These are phyloP conservation scores for Liopterus haemorrhoidalis DNA, from an alignment of 2,888 invertebrate genomes.

Conservation along the genomic window DNA sequence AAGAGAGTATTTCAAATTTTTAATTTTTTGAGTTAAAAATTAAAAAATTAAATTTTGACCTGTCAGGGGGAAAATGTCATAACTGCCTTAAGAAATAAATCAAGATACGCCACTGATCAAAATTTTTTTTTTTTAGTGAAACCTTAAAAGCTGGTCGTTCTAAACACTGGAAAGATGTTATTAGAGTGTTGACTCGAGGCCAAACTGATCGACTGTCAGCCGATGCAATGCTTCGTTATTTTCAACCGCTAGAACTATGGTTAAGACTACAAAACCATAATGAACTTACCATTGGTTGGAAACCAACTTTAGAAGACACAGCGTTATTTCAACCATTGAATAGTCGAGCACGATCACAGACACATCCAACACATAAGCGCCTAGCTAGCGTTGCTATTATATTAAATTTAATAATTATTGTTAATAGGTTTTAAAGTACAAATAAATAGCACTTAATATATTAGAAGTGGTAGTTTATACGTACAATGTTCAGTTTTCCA, in stretches of 20 bases:
- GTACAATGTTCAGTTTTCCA: no score
- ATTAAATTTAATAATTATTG: no score
- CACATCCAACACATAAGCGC: no score
- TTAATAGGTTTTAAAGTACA: no score
- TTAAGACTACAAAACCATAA: conserved; percentile 68
- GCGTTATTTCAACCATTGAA: conserved; percentile 48
- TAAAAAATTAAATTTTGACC: no score
- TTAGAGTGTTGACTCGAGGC: conserved; percentile 64
- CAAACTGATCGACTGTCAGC: conserved; percentile 68
- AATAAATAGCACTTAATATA: no score
- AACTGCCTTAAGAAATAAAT: no score
- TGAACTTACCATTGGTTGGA: conserved; percentile 71
- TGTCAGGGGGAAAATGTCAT: no score
- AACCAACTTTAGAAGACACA: conserved; percentile 59
- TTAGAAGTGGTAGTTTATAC: no score
- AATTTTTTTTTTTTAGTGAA: conserved; percentile 49
- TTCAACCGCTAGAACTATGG: conserved; percentile 73
- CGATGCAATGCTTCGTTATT: conserved; percentile 72
- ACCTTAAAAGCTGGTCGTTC: conserved; percentile 64
- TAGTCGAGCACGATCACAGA: no score
- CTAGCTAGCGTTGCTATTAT: no score
- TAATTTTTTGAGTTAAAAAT: conserved; percentile 1
- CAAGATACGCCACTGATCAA: no score
- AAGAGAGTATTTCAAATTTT: conserved; percentile 7
- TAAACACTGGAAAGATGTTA: conserved; percentile 63